Conservation (phyloP, 2,797 vertebrate species). For the Brotula barbata region DNA sequence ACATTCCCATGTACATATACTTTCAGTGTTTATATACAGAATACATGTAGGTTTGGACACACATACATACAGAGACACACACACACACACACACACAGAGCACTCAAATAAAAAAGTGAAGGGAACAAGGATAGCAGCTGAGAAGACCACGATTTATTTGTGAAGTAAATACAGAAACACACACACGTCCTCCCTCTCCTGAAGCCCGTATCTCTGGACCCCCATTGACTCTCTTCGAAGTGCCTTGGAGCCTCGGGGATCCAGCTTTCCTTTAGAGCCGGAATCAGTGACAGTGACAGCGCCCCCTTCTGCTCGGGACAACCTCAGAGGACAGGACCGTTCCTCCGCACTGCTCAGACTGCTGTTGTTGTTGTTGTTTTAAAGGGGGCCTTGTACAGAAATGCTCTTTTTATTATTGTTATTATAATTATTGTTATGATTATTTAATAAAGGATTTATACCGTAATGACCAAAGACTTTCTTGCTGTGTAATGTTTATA, state of each 20-base stretch:
- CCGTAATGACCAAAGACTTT: constrained; percentile 70
- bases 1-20: constrained; percentile 22
- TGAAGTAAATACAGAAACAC: constrained; percentile 30
- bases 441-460: constrained; percentile 98
- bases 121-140: constrained; percentile 36
- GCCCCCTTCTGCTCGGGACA: constrained; percentile 79
- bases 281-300: constrained; percentile 62
- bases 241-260: constrained; percentile 90
- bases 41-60: constrained; percentile 36
- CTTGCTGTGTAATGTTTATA: no score
- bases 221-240: constrained; percentile 88
- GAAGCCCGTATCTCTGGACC: constrained; percentile 71
- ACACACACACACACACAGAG: constrained; percentile 13
- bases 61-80: constrained; percentile 8
- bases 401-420: constrained; percentile 85
- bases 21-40: constrained; percentile 59
- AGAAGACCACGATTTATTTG: constrained; percentile 4
- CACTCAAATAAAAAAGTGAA: constrained; percentile 26
- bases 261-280: constrained; percentile 85
- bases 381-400: constrained; percentile 83
- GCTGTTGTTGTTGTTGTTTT: constrained; percentile 81
- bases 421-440: constrained; percentile 85
- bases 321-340: constrained; percentile 35
- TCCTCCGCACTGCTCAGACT: constrained; percentile 77
- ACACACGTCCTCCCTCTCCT: constrained; percentile 35